Evolutionary conservation across 2,113 vertebrate species (phyloP).

Genomic region (Bubalus kerabau): DNA sequence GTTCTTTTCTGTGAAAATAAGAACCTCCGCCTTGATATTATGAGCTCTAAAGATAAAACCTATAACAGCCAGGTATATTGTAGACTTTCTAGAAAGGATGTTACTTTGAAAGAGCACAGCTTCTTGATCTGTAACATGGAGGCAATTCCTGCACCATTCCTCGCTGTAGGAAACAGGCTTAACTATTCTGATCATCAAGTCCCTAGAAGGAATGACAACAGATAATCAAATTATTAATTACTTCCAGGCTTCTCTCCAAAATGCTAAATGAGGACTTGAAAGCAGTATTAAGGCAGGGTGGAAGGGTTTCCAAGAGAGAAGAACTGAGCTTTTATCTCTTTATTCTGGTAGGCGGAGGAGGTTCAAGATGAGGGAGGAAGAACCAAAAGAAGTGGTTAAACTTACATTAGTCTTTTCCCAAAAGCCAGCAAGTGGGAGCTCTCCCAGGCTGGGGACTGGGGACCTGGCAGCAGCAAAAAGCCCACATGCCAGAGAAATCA

Average conservation of each 20-base stretch:
- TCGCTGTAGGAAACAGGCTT: not conserved
- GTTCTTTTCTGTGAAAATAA: not conserved
- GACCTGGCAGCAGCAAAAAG: not conserved
- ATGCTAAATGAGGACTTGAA: not conserved
- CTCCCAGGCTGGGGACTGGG: not conserved
- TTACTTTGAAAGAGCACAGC: not conserved
- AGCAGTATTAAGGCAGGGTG: not conserved
- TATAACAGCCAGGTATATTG: not conserved
- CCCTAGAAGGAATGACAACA: not conserved
- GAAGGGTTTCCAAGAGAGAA: not conserved
- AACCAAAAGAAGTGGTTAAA: not conserved
- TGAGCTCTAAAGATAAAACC: not conserved
- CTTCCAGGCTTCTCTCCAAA: not conserved
- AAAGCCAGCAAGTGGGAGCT: not conserved
- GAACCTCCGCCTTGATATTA: not conserved
- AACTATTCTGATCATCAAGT: not conserved
- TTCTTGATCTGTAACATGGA: not conserved
- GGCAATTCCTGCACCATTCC: not conserved
- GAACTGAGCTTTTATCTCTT: not conserved
- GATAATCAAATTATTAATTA: not conserved
- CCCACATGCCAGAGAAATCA: not conserved
- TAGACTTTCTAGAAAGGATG: not conserved
- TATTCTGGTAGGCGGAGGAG: not conserved
- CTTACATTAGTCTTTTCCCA: not conserved
- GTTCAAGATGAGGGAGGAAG: not conserved